These are phyloP conservation scores for Caenorhabditis tropicalis DNA, from an alignment of 1,140 invertebrate species.

Conservation along the genomic window DNA sequence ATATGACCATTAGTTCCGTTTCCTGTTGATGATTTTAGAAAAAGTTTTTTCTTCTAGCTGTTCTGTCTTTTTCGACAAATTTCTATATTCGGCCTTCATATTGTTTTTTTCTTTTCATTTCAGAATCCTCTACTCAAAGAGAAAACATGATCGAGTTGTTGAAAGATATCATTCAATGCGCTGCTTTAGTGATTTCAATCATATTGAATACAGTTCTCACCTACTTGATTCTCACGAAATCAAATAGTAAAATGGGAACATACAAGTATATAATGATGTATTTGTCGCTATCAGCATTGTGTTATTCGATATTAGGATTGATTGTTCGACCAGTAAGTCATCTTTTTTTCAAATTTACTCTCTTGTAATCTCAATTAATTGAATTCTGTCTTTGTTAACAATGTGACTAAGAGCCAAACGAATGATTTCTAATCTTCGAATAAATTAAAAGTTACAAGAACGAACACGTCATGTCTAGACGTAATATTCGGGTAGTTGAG, in stretches of 20 bases:
- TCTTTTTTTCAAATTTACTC: background rate
- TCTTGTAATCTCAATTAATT: too few relatives aligned
- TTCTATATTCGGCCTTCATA: background rate
- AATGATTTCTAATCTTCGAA: too few relatives aligned
- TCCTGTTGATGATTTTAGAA: background rate
- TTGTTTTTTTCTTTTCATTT: too few relatives aligned
- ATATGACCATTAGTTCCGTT: background rate
- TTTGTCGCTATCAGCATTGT: background rate
- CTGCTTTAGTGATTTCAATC: background rate
- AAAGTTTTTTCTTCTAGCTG: background rate
- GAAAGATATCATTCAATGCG: background rate
- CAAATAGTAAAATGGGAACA: background rate
- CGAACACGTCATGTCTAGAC: too few relatives aligned
- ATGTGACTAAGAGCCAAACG: too few relatives aligned
- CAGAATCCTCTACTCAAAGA: too few relatives aligned
- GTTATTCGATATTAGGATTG: background rate
- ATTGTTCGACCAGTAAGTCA: background rate
- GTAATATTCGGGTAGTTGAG: too few relatives aligned
- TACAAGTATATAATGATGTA: slow-evolving; percentile 18
- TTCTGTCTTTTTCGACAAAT: too few relatives aligned
- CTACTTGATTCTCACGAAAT: background rate
- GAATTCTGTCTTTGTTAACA: too few relatives aligned
- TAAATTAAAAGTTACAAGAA: too few relatives aligned
- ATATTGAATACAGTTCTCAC: background rate
- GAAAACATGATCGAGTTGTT: background rate